Conservation (phyloP, 2,113 vertebrate genomes). For the Accipiter virgatus region DNA sequence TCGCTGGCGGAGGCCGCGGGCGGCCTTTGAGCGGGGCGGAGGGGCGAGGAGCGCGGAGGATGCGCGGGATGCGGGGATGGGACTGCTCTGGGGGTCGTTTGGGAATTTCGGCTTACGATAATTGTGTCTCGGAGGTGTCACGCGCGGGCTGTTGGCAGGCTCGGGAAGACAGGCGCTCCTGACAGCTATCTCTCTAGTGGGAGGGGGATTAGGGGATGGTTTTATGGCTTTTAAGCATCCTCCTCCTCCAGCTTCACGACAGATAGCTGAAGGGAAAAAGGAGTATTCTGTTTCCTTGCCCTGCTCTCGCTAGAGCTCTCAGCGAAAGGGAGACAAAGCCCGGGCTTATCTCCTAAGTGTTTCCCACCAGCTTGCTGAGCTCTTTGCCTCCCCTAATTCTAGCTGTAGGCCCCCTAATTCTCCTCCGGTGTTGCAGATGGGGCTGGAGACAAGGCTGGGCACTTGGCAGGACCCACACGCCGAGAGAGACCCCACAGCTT, state of each 20-base stretch:
- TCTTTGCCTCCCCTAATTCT: background rate
- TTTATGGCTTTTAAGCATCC: background rate
- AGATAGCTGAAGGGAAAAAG: background rate
- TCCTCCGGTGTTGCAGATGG: background rate
- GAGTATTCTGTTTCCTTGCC: background rate
- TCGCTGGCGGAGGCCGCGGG: rapidly evolving
- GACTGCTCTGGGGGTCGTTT: background rate
- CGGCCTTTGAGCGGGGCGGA: rapidly evolving
- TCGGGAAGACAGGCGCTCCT: background rate
- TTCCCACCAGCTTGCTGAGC: background rate
- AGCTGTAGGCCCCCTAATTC: background rate
- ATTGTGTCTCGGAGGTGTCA: background rate
- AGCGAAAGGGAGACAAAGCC: background rate
- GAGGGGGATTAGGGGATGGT: background rate
- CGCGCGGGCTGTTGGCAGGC: background rate
- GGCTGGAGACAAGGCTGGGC: background rate
- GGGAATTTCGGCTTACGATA: background rate
- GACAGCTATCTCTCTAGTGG: background rate
- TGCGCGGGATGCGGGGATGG: background rate
- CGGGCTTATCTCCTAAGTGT: background rate
- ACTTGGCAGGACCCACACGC: rapidly evolving
- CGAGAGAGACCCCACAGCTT: background rate
- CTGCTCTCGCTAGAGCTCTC: background rate
- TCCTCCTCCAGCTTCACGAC: background rate
- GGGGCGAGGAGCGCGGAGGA: rapidly evolving